phyloP scores from a whole-genome alignment of 2,888 invertebrate species.

The Ceramica pisi region DNA sequence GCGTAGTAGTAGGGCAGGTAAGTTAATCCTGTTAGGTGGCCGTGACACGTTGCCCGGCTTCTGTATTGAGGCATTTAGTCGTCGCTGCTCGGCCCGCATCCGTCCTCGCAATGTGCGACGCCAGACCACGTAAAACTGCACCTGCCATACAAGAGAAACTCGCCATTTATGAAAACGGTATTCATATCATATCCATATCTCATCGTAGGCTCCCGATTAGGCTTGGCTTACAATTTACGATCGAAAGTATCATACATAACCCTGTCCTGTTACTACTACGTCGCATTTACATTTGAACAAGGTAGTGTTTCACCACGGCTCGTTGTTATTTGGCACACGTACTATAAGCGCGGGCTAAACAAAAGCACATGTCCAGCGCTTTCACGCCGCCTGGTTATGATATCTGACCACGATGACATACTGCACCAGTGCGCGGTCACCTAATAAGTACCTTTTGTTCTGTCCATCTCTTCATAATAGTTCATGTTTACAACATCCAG shows the following conservation, averaged over 20 bases:
- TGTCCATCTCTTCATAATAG: constrained; percentile 67
- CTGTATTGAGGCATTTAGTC: constrained; percentile 83
- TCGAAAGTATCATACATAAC: constrained; percentile 81
- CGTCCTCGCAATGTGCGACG: constrained; percentile 86
- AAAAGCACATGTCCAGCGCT: constrained; percentile 85
- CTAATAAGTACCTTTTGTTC: constrained; percentile 71
- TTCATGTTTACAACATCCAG: constrained; percentile 31
- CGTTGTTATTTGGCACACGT: constrained; percentile 88
- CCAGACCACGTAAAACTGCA: constrained; percentile 84
- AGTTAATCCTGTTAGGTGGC: constrained; percentile 90
- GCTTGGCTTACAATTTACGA: constrained; percentile 74
- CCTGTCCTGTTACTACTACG: constrained; percentile 68
- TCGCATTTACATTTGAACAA: constrained; percentile 72
- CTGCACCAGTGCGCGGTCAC: constrained; percentile 75
- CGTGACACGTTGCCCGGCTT: constrained; percentile 90
- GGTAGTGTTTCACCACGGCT: constrained; percentile 82
- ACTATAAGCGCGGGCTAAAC: constrained; percentile 80
- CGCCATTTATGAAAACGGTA: constrained; percentile 90
- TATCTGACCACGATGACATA: constrained; percentile 83
- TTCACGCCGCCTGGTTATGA: constrained; percentile 85
- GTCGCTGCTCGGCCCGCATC: constrained; percentile 78
- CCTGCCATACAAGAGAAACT: constrained; percentile 89
- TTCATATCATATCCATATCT: constrained; percentile 74
- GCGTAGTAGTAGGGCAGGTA: constrained; percentile 89
- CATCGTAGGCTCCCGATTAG: constrained; percentile 73